Conservation (phyloP, 2,888 invertebrate species). For the Netelia melanura region DNA sequence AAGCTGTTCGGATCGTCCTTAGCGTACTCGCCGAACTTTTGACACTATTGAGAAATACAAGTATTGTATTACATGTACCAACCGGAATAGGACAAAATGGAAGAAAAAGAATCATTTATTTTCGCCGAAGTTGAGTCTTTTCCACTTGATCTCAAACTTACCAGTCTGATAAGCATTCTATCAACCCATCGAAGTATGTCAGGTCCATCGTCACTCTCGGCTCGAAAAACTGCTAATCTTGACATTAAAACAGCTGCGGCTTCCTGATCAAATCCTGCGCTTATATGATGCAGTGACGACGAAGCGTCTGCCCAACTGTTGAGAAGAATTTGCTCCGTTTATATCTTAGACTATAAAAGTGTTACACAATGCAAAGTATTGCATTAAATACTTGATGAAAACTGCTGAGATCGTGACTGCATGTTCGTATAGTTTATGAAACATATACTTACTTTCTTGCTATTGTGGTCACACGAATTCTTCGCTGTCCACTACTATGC, state of each 20-base stretch:
- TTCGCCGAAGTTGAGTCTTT: not conserved
- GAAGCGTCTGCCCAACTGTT: constrained; percentile 97
- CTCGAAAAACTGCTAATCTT: constrained; percentile 97
- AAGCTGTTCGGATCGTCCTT: constrained; percentile 99
- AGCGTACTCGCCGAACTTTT: constrained; percentile 99
- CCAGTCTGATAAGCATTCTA: constrained; percentile 97
- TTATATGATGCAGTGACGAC: constrained; percentile 94
- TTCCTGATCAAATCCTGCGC: constrained; percentile 99
- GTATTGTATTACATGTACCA: not conserved
- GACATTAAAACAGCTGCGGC: constrained; percentile 99
- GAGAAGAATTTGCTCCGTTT: constrained; percentile 35
- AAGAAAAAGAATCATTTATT: not conserved
- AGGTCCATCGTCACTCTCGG: constrained; percentile 97
- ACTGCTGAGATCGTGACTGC: too few relatives aligned
- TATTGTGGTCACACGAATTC: constrained; percentile 98
- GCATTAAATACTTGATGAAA: too few relatives aligned
- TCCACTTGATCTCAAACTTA: constrained; percentile 82
- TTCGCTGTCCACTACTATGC: constrained; percentile 97
- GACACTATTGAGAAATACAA: constrained; percentile 89
- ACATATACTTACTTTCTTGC: constrained; percentile 92
- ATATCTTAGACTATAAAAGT: too few relatives aligned
- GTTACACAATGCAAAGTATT: too few relatives aligned
- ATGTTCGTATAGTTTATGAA: too few relatives aligned
- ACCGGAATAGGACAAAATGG: not conserved
- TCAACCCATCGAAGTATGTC: constrained; percentile 99